Percentiles rank a stretch among this genome's conserved stretches.
Conservation (phyloP, 2,113 vertebrate species). For the Jaculus jaculus region DNA sequence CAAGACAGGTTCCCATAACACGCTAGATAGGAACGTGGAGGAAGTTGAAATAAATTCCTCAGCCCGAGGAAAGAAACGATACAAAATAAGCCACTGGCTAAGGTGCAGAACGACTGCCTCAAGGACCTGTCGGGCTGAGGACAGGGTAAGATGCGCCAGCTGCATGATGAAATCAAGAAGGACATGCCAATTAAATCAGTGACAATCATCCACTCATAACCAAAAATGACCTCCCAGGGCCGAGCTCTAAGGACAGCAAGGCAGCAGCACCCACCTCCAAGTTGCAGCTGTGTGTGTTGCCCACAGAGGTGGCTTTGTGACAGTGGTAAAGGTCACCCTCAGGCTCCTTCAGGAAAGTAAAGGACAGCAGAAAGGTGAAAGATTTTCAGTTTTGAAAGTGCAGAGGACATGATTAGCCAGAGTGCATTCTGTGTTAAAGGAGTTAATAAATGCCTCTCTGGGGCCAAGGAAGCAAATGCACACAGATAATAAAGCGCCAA, state of each 20-base stretch:
- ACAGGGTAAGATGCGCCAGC: rapidly evolving
- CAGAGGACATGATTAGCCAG: neutral
- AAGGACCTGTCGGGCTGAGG: rapidly evolving
- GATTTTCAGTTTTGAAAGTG: neutral
- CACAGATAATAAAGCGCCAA: neutral
- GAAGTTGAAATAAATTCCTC: neutral
- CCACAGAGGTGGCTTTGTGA: rapidly evolving
- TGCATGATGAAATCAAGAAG: neutral
- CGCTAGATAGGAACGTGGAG: neutral
- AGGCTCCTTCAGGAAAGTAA: neutral
- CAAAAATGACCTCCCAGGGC: neutral
- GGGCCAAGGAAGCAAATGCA: neutral
- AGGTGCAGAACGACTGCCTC: no score
- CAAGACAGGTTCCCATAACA: neutral
- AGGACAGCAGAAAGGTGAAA: rapidly evolving
- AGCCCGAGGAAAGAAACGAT: neutral
- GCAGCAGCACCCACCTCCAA: neutral
- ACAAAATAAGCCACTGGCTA: neutral
- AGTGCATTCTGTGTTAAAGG: neutral
- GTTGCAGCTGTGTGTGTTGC: neutral
- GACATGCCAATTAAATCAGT: neutral
- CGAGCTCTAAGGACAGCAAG: neutral
- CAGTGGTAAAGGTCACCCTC: rapidly evolving
- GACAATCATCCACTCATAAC: neutral
- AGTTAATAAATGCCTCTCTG: neutral